A percentile compares a stretch with the other conserved stretches of the same genome.
Evolutionary conservation across 37 sponge, comb jelly and placozoan species (phyloP).

Genomic region (Axinella damicornis): DNA sequence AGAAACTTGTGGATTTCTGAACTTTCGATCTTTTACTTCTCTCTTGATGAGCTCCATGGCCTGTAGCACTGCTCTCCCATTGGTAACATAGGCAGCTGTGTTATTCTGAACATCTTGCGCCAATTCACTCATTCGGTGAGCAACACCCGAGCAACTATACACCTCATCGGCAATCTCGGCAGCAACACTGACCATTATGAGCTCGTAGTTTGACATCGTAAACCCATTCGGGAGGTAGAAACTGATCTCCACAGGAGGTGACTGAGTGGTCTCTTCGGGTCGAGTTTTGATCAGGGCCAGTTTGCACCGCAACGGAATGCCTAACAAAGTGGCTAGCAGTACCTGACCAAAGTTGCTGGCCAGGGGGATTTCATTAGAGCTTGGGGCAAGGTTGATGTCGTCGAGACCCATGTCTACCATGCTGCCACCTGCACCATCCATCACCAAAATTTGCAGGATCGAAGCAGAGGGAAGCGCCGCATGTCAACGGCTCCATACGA

Average conservation of each 20-base stretch:
- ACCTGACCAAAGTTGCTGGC: constrained; percentile 82
- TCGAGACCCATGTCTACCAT: constrained; percentile 60
- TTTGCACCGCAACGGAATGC: constrained; percentile 60
- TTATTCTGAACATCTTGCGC: constrained; percentile 35
- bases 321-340: constrained; percentile 50
- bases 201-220: constrained; percentile 32
- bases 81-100: constrained; percentile 23
- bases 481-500: constrained; percentile 76
- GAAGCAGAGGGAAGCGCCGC: constrained; percentile 65
- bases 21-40: constrained; percentile 58
- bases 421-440: constrained; percentile 62
- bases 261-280: constrained; percentile 11
- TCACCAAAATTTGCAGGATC: constrained; percentile 66
- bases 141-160: constrained; percentile 58
- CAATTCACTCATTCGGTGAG: constrained; percentile 41
- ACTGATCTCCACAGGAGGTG: background rate
- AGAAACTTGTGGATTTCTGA: constrained; percentile 46
- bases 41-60: constrained; percentile 36
- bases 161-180: constrained; percentile 69
- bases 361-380: constrained; percentile 69
- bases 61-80: constrained; percentile 39
- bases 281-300: constrained; percentile 34
- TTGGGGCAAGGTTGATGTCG: constrained; percentile 48
- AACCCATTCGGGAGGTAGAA: constrained; percentile 51
- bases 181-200: constrained; percentile 49